Evolutionary conservation across 2,888 invertebrate genomes (phyloP), one percentile per base, ranked within the genome.

Genomic region (Pterobdella sp.): DNA sequence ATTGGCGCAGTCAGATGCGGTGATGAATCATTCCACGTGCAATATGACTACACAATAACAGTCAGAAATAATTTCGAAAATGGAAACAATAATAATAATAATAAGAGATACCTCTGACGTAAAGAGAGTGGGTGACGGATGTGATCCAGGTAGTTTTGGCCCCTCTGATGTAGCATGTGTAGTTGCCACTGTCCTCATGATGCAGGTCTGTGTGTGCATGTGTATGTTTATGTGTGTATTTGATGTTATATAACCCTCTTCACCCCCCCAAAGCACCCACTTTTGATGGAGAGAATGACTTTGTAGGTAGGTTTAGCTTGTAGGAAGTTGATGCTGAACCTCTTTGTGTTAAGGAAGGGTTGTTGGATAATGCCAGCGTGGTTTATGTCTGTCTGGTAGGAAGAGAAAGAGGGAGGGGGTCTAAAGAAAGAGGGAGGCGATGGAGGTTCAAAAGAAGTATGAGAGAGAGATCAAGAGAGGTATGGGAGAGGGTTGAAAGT

Each of bases 131-230:
- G 1, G 76, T 75, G 3, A 75, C 73, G 22, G 72, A 70, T 29
- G 75, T 72, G 10, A 76, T 63, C 18, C 73, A 67, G 26, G 65
- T 67, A 1, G 73, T 72, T 36, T 68, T 74, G 29, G 49, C 71
- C 3, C 73, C 75, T 32, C 74, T 66, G 14, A 76, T 68, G 63
- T 75, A 72, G 49, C 76, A 76, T 10, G 76, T 75, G 72, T 76
- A 76, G 66, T 76, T 76, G 34, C 76, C 76, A 29, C 72, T 75
- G 64, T 76, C 76, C 35, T 72, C 75, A 22, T 68, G 49, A 29
- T 72, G 31, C 42, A 76, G 37, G 29, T 72, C 75, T 76, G 60
- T 2, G 73, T 73, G n/a, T 35, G 32, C n/a, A 7, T 63, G 63
- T 7, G 63, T 63, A 29, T 14, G 63, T 49, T 14, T 49, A n/a